Evolutionary conservation across 2,797 vertebrate species (phyloP).

Genomic region (Manis crassicaudata): DNA sequence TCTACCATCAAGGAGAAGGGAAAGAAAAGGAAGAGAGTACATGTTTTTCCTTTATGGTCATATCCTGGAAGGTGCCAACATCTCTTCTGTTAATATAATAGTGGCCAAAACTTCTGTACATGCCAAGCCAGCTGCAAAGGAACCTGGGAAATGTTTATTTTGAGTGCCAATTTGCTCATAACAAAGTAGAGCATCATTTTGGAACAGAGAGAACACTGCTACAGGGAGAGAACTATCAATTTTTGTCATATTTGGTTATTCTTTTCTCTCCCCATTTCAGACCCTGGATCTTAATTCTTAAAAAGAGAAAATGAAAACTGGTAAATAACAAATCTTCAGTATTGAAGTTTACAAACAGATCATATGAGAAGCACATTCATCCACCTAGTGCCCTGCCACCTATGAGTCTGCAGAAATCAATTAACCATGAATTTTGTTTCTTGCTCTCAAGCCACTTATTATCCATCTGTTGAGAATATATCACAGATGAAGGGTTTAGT

Average conservation of each 20-base stretch:
- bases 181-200: neutral
- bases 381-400: neutral
- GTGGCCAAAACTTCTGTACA: neutral
- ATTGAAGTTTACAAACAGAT: neutral
- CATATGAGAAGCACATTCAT: neutral
- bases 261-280: neutral
- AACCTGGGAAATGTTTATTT: neutral
- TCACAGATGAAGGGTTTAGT: neutral
- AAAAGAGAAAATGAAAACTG: neutral
- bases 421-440: neutral
- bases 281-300: neutral
- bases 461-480: neutral
- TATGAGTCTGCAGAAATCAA: neutral
- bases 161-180: neutral
- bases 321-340: neutral
- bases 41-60: neutral
- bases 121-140: neutral
- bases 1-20: neutral
- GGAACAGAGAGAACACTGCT: neutral
- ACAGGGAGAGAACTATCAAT: neutral
- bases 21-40: neutral
- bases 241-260: neutral
- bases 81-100: neutral
- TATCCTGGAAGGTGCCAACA: neutral
- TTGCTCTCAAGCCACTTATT: neutral